Percentiles rank a stretch among this genome's conserved stretches.
Conservation (phyloP, 2,888 invertebrate species). For the Eutolmus rufibarbis region DNA sequence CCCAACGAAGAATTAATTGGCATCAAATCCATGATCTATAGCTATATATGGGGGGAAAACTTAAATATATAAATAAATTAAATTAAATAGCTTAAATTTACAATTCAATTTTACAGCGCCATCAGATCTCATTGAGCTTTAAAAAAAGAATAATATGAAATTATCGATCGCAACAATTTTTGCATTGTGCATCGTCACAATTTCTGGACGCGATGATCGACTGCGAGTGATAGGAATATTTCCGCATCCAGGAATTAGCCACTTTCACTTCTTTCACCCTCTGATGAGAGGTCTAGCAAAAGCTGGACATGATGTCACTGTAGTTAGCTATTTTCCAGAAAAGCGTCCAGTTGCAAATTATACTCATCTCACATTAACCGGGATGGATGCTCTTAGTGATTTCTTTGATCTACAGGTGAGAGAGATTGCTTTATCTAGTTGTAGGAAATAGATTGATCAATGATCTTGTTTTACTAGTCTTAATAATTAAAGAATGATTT, state of each 20-base stretch:
- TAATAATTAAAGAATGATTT: neutral
- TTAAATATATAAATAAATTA: neutral
- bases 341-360: slow-evolving; percentile 58
- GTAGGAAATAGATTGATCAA: no score
- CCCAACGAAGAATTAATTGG: neutral
- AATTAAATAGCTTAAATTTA: neutral
- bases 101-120: neutral
- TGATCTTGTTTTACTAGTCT: no score
- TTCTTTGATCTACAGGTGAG: slow-evolving; percentile 58
- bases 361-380: slow-evolving; percentile 57
- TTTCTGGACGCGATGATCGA: neutral
- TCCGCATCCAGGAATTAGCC: slow-evolving; percentile 63
- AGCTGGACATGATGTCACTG: slow-evolving; percentile 64
- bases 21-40: neutral
- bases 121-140: neutral
- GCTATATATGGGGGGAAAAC: neutral
- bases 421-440: neutral
- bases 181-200: neutral
- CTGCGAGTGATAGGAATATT: slow-evolving; percentile 61
- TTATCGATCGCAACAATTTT: neutral
- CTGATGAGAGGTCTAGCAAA: slow-evolving; percentile 63
- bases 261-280: slow-evolving; percentile 64
- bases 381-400: slow-evolving; percentile 53
- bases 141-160: neutral
- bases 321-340: slow-evolving; percentile 63